Evolutionary conservation across 2,888 invertebrate species (phyloP).

Genomic region (Caenorhabditis doughertyi): DNA sequence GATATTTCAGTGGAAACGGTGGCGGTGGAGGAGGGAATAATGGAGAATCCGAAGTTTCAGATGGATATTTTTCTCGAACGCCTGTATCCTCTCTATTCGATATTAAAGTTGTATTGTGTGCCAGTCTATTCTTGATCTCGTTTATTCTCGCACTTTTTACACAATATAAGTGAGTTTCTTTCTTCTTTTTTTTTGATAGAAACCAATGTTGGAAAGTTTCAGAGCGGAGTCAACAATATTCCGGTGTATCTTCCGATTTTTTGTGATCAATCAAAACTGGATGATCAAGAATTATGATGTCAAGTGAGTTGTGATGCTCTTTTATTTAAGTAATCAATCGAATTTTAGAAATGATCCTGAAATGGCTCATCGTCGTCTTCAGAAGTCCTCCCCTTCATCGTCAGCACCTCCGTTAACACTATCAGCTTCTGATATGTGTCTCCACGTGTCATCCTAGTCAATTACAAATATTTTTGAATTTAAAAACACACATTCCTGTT

Average conservation of each 20-base stretch:
- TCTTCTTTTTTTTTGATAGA: not conserved
- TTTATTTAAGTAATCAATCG: too few relatives aligned
- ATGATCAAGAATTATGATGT: slow-evolving; percentile 79
- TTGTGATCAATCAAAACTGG: slow-evolving; percentile 81
- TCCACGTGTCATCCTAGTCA: slow-evolving; percentile 46
- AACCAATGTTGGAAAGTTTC: slow-evolving; percentile 4
- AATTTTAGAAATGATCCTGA: slow-evolving; percentile 69
- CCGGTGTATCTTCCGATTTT: slow-evolving; percentile 73
- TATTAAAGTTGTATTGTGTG: slow-evolving; percentile 85
- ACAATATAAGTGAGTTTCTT: slow-evolving; percentile 74
- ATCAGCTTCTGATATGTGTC: slow-evolving; percentile 53
- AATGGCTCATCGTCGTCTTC: slow-evolving; percentile 62
- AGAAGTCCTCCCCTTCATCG: not conserved
- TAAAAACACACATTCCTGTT: not conserved
- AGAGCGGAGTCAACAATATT: slow-evolving; percentile 79
- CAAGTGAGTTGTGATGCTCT: too few relatives aligned
- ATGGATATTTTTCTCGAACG: slow-evolving; percentile 44
- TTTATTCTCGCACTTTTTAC: slow-evolving; percentile 85
- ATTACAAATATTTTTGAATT: too few relatives aligned
- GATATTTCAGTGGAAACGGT: slow-evolving; percentile 53
- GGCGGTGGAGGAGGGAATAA: not conserved
- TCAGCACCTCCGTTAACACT: slow-evolving; percentile 22
- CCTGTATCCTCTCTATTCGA: slow-evolving; percentile 82
- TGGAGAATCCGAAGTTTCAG: slow-evolving; percentile 25
- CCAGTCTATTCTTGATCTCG: slow-evolving; percentile 85